Conservation (phyloP, 1,140 invertebrate genomes). For the Drepana arcuata region DNA sequence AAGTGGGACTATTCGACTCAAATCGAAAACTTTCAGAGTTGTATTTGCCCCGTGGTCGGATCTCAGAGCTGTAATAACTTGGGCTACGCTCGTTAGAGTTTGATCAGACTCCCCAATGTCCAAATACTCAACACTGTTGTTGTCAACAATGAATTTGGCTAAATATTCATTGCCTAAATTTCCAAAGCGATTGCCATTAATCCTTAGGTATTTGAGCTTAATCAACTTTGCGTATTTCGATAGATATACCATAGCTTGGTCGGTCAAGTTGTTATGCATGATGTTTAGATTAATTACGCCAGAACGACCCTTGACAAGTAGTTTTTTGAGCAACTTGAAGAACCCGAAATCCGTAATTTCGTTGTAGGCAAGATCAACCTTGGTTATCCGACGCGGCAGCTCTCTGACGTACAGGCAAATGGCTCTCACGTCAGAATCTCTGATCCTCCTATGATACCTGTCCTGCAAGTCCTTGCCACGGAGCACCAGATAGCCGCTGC, state of each 20-base stretch:
- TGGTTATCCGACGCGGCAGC: slow-evolving; percentile 54
- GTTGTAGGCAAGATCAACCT: slow-evolving; percentile 72
- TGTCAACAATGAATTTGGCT: slow-evolving; percentile 59
- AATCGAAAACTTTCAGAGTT: slow-evolving; percentile 70
- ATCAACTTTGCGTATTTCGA: slow-evolving; percentile 45
- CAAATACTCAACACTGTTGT: slow-evolving; percentile 56
- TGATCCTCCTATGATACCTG: slow-evolving; percentile 46
- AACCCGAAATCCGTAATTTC: slow-evolving; percentile 70
- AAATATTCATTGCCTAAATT: slow-evolving; percentile 61
- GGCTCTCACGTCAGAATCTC: slow-evolving; percentile 60
- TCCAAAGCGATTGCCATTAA: slow-evolving; percentile 73
- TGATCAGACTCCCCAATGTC: slow-evolving; percentile 73
- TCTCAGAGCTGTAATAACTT: slow-evolving; percentile 57
- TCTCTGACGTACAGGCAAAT: slow-evolving; percentile 62
- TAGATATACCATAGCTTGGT: slow-evolving; percentile 45
- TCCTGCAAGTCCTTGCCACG: slow-evolving; percentile 41
- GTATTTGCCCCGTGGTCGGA: slow-evolving; percentile 38
- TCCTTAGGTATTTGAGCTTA: slow-evolving; percentile 60
- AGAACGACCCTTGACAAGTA: slow-evolving; percentile 45
- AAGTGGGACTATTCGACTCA: slow-evolving; percentile 70
- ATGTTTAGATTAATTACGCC: slow-evolving; percentile 66
- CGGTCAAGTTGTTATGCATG: slow-evolving; percentile 68
- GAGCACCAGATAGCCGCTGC: slow-evolving; percentile 35
- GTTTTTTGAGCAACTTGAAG: slow-evolving; percentile 55
- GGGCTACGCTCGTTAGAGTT: slow-evolving; percentile 65